A percentile compares a stretch with the other conserved stretches of the same genome.
phyloP scores from a whole-genome alignment of 2,797 vertebrate species.

The Chloroceryle amazona region DNA sequence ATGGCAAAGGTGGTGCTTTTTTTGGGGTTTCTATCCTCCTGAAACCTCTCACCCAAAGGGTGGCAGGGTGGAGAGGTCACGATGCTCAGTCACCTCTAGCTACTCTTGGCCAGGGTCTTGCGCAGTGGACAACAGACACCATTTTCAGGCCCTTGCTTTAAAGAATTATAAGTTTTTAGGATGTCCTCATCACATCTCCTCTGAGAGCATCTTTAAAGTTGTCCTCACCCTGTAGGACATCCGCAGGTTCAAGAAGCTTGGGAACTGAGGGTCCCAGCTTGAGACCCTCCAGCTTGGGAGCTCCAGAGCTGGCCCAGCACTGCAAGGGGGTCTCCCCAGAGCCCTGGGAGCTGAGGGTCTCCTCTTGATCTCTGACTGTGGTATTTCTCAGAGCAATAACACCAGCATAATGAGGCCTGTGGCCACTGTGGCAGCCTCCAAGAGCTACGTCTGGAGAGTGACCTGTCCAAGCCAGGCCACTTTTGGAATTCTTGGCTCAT shows the following conservation, averaged over 20 bases:
- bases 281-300: too few relatives aligned
- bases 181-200: accelerated
- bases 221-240: accelerated
- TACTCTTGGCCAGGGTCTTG: accelerated
- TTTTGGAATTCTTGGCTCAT: not conserved
- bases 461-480: too few relatives aligned
- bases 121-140: accelerated
- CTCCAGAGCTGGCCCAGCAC: too few relatives aligned
- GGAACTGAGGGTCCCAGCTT: not conserved
- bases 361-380: accelerated
- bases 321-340: too few relatives aligned
- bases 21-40: not conserved
- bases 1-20: not conserved
- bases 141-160: accelerated
- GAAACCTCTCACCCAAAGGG: not conserved
- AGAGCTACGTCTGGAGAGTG: not conserved
- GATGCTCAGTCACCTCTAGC: accelerated
- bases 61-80: not conserved
- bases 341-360: not conserved
- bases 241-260: not conserved
- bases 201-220: not conserved
- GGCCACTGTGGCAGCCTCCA: not conserved
- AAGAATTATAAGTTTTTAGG: not conserved
- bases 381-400: not conserved
- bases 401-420: not conserved